These are phyloP conservation scores for Paedocypris sp. DNA, from an alignment of 2,113 vertebrate genomes.

Conservation along the genomic window DNA sequence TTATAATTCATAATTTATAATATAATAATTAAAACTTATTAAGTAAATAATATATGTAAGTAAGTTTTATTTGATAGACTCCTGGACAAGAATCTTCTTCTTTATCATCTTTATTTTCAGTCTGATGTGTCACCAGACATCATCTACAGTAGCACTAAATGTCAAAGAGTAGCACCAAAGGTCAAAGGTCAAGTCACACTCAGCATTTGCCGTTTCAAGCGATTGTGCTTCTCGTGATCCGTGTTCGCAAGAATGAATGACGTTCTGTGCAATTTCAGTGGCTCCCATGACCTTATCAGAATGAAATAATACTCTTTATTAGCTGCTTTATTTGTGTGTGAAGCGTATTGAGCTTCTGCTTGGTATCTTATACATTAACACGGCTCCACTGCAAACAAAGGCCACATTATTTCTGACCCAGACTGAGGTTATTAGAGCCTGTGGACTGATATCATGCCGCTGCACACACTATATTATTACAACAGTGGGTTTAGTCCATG, in stretches of 20 bases:
- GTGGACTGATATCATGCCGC: background rate
- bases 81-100: too few species aligned
- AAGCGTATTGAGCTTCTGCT: slow-evolving; percentile 14
- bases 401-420: slow-evolving; percentile 7
- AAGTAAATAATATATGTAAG: too few species aligned
- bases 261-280: slow-evolving; percentile 10
- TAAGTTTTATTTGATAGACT: too few species aligned
- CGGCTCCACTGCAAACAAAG: slow-evolving; percentile 2
- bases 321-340: background rate
- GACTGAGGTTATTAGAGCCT: slow-evolving; percentile 4
- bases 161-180: background rate
- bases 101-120: too few species aligned
- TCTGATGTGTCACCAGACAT: too few species aligned
- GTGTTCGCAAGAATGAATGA: slow-evolving; percentile 17
- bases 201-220: too few species aligned
- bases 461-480: background rate
- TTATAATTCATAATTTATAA: too few species aligned
- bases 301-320: slow-evolving; percentile 16
- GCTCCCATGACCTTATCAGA: slow-evolving; percentile 18
- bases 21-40: too few species aligned
- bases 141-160: too few species aligned
- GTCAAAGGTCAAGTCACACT: too few species aligned
- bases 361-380: slow-evolving; percentile 8
- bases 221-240: background rate
- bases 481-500: background rate